Conservation (phyloP, 2,113 vertebrate species). For the Notechis scutatus region DNA sequence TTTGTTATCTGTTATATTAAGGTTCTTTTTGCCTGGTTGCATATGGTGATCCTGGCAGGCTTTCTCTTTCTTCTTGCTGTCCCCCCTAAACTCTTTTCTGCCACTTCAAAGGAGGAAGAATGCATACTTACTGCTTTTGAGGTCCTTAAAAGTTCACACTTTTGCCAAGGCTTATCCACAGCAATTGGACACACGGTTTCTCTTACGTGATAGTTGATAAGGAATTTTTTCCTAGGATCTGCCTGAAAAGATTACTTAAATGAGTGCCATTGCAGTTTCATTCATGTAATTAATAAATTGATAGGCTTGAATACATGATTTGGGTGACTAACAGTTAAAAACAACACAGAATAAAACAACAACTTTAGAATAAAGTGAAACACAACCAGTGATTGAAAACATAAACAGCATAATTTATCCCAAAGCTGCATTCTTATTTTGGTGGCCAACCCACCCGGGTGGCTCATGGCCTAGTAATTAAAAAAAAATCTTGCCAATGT, state of each 20-base stretch:
- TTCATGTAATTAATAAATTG: background rate
- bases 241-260: constrained; percentile 62
- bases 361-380: background rate
- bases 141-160: constrained; percentile 73
- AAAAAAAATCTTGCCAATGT: background rate
- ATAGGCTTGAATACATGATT: background rate
- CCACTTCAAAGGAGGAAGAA: background rate
- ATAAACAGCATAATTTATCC: background rate
- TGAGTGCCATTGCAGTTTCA: background rate
- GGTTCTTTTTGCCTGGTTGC: too few species aligned
- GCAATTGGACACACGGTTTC: constrained; percentile 71
- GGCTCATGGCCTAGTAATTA: background rate
- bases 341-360: background rate
- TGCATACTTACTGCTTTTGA: constrained; percentile 65
- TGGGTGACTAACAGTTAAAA: background rate
- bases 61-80: background rate
- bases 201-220: constrained; percentile 72
- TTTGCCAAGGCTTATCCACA: constrained; percentile 73
- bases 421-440: background rate
- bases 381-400: background rate
- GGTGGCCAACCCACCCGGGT: background rate
- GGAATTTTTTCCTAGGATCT: constrained; percentile 57
- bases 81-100: too few species aligned
- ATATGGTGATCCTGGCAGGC: background rate
- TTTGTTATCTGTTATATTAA: background rate